These are phyloP conservation scores for Petrolisthes manimaculis DNA, from an alignment of 2,888 invertebrate genomes.

Conservation along the genomic window DNA sequence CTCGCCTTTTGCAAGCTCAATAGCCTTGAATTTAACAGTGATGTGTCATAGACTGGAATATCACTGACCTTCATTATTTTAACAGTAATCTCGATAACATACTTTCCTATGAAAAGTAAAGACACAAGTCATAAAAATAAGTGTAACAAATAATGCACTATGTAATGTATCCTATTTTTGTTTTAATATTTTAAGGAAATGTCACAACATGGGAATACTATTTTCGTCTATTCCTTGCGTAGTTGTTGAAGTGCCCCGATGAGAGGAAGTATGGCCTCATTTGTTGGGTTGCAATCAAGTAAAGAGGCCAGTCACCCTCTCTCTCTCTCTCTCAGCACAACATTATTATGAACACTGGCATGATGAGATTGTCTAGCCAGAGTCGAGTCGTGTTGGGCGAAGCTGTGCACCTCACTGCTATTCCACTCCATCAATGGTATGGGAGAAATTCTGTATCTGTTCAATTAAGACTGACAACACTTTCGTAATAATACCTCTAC, in stretches of 20 bases:
- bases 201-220: background rate
- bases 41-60: background rate
- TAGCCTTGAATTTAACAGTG: background rate
- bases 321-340: background rate
- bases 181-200: background rate
- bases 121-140: background rate
- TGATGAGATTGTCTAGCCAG: background rate
- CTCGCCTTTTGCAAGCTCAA: background rate
- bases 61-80: background rate
- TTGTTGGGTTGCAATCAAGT: background rate
- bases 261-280: background rate
- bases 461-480: background rate
- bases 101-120: background rate
- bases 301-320: background rate
- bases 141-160: background rate
- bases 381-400: background rate
- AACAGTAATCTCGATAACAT: background rate
- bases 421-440: background rate
- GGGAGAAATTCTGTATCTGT: background rate
- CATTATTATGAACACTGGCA: background rate
- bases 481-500: background rate
- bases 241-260: background rate
- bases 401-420: background rate
- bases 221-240: background rate
- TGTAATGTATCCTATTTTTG: background rate